Base-by-base conservation (phyloP, 2,888 invertebrate genomes). In the Agrotis ipsilon region DNA sequence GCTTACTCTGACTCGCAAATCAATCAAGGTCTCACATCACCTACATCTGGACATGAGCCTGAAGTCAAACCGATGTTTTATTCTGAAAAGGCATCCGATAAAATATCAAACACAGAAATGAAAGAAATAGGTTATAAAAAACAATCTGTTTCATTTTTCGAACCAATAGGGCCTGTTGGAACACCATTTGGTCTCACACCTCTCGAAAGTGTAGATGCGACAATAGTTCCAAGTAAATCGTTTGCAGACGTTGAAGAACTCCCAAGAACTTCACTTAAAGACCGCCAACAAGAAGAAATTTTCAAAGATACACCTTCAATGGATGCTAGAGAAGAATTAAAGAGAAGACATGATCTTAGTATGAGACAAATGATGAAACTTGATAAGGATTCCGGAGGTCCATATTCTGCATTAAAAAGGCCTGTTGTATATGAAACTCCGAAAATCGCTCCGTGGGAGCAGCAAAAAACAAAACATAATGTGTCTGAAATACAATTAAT, bases 1-100 rank as follows among this genome's bases (percentile, higher is more conserved):
- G 51, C 72, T 5, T 66, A 59, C 68, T 85, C 86, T 13, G 82
- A 84, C 6, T 60, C 72, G 59, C 65, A 82, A n/a, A 57, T 78
- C 14, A 52, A 67, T 58, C 61, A 39, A 52, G 27, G 27, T 70
- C 43, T 72, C 68, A 61, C 60, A 3, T 58, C 65, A 43, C 19
- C 39, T 16, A 32, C 39, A 55, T 27, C 54, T 58, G 49, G 24
- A 49, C 64, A 48, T 45, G 32, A 68, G n/a, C 64, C 54, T 19
- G 48, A 54, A 65, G 32, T 62, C 16, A 39, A 77, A 68, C 57
- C 67, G 58, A 65, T 73, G 69, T 69, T 70, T 65, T 18, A 27
- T 14, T 24, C 67, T 32, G 63, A 68, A 27, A 52, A 19, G 24
- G 54, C 51, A 59, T 72, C 68, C 19, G 68, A 75, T 13, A 52